Conservation (phyloP, 2,797 vertebrate genomes). For the Sebastolobus altivelis region DNA sequence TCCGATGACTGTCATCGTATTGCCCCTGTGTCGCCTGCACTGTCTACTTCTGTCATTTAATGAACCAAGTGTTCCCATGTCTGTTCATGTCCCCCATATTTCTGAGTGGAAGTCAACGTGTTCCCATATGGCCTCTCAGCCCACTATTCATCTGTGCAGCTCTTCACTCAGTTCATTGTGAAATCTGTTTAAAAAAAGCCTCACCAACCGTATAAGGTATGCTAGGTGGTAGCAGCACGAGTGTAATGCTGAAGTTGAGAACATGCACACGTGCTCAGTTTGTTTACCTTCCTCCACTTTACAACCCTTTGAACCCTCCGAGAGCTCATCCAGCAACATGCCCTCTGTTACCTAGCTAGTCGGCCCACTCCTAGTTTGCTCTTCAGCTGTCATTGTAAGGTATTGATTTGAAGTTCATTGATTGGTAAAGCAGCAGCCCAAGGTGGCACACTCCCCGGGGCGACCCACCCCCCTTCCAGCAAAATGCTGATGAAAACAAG, state of each 20-base stretch:
- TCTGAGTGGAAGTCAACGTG: conserved; percentile 45
- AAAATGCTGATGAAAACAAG: conserved; percentile 9
- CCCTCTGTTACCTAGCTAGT: neutral
- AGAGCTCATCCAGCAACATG: conserved; percentile 2
- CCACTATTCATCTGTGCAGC: conserved; percentile 62
- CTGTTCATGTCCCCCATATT: conserved; percentile 17
- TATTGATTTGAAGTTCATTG: conserved; percentile 22
- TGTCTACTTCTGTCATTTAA: conserved; percentile 1
- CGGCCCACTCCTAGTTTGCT: neutral
- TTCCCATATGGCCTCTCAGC: conserved; percentile 47
- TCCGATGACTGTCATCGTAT: neutral
- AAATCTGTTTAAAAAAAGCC: neutral
- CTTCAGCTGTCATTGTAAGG: conserved; percentile 8
- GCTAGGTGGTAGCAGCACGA: neutral
- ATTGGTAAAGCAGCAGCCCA: conserved; percentile 15
- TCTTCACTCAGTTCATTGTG: neutral
- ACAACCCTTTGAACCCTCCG: conserved; percentile 6
- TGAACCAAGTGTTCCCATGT: conserved; percentile 23
- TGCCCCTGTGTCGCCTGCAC: neutral
- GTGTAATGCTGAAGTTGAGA: neutral
- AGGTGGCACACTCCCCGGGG: neutral
- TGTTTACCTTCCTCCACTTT: conserved; percentile 28
- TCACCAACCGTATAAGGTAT: neutral
- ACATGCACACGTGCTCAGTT: neutral
- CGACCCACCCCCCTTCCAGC: neutral